Evolutionary conservation across 2,113 vertebrate species (phyloP), one percentile per base, ranked within the genome.

Genomic region (Strix uralensis): DNA sequence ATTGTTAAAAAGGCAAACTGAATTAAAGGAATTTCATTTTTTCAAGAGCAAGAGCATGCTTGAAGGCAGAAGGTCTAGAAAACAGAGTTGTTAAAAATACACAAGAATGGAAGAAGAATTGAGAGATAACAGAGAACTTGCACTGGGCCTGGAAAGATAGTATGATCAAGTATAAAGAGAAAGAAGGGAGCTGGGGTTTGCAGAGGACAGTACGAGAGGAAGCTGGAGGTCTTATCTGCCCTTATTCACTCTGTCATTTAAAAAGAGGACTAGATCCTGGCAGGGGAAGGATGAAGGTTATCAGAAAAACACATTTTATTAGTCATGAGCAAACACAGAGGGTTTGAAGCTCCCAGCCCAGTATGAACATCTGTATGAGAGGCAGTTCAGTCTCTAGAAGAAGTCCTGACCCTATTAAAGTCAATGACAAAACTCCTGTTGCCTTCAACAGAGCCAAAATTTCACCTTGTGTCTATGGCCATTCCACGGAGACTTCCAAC

Each of bases 351-450:
- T 96, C 83, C 61, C 88, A 91, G 62, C 40, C 70, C 73, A 75
- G 47, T 59, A 57, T 65, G 82, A 95, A 72, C 82, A 91, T 93
- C 90, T 92, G 86, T 71, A 84, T 63, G 65, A 71, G 63, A 90
- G 42, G 40, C 80, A 78, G 77, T 40, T 95, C 65, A 55, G 55
- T 23, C 86, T 86, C 66, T 85, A 77, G 40, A 87, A 96, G 74
- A 95, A 96, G 94, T 73, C 91, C 84, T 91, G 92, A 97, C 94
- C 92, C 58, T 91, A 92, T 92, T 94, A 96, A 86, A 95, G 83
- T 96, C 92, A 95, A 80, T 92, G 92, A 94, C 92, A 95, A 92
- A 95, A 82, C 66, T 87, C 74, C 62, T 58, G 55, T 90, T 96
- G 84, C 58, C 62, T 89, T 96, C 89, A 80, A 65, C 77, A 92